These are phyloP conservation scores for Artemisiospiza belli DNA, from an alignment of 2,113 vertebrate species.

Conservation along the genomic window DNA sequence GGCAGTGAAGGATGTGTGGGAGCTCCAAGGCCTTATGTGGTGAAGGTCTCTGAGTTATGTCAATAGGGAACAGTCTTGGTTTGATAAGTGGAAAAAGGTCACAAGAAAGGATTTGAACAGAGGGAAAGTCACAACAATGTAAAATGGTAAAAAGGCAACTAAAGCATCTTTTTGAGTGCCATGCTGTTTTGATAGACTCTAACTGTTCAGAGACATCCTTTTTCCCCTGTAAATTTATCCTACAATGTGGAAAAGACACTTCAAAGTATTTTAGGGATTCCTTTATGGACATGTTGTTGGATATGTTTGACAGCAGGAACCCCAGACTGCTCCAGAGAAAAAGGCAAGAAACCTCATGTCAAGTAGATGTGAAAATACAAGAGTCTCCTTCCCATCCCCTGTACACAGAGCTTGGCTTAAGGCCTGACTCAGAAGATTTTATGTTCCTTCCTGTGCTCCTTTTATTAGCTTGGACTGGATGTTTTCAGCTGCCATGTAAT, in stretches of 20 bases:
- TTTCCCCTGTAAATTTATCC: background rate
- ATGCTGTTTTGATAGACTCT: background rate
- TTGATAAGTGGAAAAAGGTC: background rate
- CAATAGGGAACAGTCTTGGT: background rate
- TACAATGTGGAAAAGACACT: background rate
- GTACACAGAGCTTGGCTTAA: background rate
- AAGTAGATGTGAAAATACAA: background rate
- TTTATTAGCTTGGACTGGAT: slow-evolving; percentile 6
- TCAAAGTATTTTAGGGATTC: background rate
- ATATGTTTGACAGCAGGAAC: background rate
- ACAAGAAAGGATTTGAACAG: background rate
- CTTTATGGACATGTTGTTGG: background rate
- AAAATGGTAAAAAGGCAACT: background rate
- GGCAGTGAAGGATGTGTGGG: background rate
- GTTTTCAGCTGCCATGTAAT: background rate
- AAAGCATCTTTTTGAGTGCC: background rate
- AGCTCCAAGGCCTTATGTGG: background rate
- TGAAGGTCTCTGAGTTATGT: background rate
- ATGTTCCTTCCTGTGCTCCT: background rate
- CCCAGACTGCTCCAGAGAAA: background rate
- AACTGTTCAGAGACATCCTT: background rate
- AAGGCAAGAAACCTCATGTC: background rate
- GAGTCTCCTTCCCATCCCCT: background rate
- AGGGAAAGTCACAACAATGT: background rate
- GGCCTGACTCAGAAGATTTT: background rate